A percentile compares a stretch with the other conserved stretches of the same genome.
Conservation (phyloP, 92 coral and sea anemone species). For the Porites cylindrica region DNA sequence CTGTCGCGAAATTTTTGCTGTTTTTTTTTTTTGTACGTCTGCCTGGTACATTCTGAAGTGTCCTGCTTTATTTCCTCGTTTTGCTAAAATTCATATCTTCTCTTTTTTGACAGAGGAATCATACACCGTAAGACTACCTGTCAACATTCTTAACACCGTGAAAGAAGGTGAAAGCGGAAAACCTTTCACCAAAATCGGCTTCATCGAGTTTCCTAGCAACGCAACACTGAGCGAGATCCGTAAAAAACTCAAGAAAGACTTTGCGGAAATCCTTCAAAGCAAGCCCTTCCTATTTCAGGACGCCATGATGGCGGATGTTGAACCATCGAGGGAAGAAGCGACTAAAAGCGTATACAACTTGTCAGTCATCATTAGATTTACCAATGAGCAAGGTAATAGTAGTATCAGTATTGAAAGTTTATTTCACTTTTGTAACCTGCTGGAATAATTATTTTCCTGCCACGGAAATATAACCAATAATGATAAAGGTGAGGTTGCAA, state of each 20-base stretch:
- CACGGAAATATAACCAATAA: no score
- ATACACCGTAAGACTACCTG: conserved; percentile 70
- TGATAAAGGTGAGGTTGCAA: no score
- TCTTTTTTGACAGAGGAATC: conserved; percentile 62
- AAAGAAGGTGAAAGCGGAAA: conserved; percentile 29
- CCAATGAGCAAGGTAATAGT: conserved; percentile 27
- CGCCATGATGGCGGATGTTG: conserved; percentile 67
- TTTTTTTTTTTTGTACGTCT: no score
- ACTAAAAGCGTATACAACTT: conserved; percentile 59
- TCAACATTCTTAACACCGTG: conserved; percentile 69
- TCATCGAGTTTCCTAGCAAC: conserved; percentile 70
- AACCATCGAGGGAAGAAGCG: conserved; percentile 54
- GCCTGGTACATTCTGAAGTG: no score
- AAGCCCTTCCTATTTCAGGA: conserved; percentile 69
- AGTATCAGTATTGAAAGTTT: neutral
- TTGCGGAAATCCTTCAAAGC: conserved; percentile 25
- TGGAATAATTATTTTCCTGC: neutral
- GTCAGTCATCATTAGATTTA: conserved; percentile 70
- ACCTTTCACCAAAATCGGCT: conserved; percentile 76
- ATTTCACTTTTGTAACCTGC: neutral
- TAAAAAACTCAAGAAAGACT: conserved; percentile 27
- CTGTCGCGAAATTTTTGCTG: no score
- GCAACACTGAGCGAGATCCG: conserved; percentile 60
- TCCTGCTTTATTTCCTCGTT: no score
- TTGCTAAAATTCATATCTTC: neutral